A percentile compares a stretch with the other conserved stretches of the same genome.
Evolutionary conservation across 2,113 vertebrate genomes (phyloP).

Genomic region (Myiozetetes cayanensis): DNA sequence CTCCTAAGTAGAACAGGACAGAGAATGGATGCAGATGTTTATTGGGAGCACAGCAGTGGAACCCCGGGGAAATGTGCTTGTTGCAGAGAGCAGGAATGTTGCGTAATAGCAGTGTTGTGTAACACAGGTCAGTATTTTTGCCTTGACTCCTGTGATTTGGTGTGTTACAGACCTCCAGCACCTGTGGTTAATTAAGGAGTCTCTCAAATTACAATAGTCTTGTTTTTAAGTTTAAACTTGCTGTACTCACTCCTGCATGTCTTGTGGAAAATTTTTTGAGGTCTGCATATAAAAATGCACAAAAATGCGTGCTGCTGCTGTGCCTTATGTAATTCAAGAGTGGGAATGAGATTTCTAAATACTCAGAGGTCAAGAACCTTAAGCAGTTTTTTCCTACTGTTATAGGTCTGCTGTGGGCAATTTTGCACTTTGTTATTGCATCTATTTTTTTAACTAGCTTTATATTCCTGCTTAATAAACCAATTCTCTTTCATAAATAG

Average conservation of each 20-base stretch:
- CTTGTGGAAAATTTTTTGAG: neutral
- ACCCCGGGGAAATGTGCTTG: neutral
- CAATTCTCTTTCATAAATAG: neutral
- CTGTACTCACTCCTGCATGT: neutral
- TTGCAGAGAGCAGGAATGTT: neutral
- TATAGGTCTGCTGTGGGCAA: neutral
- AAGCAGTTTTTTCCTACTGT: accelerated
- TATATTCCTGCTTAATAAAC: neutral
- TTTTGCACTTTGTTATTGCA: neutral
- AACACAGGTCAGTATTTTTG: neutral
- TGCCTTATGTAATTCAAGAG: neutral
- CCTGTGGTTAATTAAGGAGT: neutral
- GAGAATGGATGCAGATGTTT: neutral
- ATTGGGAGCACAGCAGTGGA: neutral
- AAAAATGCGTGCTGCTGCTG: neutral
- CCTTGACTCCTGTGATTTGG: neutral
- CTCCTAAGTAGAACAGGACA: neutral
- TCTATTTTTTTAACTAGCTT: neutral
- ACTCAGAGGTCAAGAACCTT: neutral
- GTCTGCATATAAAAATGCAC: neutral
- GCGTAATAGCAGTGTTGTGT: neutral
- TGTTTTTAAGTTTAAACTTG: neutral
- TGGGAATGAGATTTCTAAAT: neutral
- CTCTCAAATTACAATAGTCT: neutral
- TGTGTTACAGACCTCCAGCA: neutral